A percentile compares a stretch with the other conserved stretches of the same genome.
Evolutionary conservation across 2,888 invertebrate species (phyloP).

Genomic region (Deroplatys truncata): DNA sequence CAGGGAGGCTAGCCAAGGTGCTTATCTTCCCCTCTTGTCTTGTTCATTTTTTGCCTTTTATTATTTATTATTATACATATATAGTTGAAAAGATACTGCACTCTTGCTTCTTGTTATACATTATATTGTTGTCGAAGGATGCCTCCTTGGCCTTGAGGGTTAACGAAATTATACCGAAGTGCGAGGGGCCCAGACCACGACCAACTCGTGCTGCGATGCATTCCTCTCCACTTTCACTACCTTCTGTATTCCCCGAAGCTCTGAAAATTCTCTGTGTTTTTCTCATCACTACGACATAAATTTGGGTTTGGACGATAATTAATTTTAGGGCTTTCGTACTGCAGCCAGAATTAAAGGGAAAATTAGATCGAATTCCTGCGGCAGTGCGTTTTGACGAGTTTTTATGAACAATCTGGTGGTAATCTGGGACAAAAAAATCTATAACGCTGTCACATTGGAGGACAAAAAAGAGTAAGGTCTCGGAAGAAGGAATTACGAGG

Average conservation of each 20-base stretch:
- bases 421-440: neutral
- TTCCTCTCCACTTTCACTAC: neutral
- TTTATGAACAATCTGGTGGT: neutral
- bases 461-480: neutral
- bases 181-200: neutral
- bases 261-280: neutral
- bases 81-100: neutral
- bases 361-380: neutral
- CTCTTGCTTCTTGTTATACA: neutral
- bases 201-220: neutral
- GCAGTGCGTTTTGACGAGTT: neutral
- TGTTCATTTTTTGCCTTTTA: neutral
- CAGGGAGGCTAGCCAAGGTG: constrained; percentile 1
- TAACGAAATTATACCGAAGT: neutral
- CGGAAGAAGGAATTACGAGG: neutral
- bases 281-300: neutral
- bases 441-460: neutral
- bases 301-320: neutral
- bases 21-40: neutral
- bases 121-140: neutral
- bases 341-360: neutral
- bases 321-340: neutral
- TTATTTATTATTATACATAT: constrained; percentile 12
- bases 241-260: neutral
- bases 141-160: neutral